A percentile compares a stretch with the other conserved stretches of the same genome.
These are phyloP conservation scores for Sussaba pulchella DNA, from an alignment of 2,888 invertebrate genomes.

Conservation along the genomic window DNA sequence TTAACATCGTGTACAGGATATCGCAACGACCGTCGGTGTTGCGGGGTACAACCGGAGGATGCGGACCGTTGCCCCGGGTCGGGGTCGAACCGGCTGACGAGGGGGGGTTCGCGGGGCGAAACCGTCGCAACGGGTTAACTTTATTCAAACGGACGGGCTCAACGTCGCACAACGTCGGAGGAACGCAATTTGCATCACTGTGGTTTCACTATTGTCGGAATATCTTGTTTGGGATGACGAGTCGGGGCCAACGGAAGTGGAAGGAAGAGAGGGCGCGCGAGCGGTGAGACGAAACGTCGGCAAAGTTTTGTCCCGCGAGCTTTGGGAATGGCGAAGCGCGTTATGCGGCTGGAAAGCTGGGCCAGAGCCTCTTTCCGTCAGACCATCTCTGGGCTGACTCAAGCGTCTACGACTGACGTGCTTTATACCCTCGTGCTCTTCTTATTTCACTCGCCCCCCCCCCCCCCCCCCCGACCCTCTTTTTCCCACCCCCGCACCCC, in stretches of 20 bases:
- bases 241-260: constrained; percentile 8
- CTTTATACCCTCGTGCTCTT: constrained; percentile 23
- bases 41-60: not conserved
- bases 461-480: not conserved
- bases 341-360: not conserved
- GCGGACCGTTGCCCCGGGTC: too few relatives aligned
- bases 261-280: not conserved
- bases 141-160: constrained; percentile 55
- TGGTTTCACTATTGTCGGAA: constrained; percentile 67
- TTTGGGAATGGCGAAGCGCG: constrained; percentile 26
- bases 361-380: not conserved
- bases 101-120: constrained; percentile 1
- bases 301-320: constrained; percentile 63
- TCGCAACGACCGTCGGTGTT: not conserved
- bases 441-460: constrained; percentile 26
- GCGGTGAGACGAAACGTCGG: constrained; percentile 34
- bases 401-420: constrained; percentile 28
- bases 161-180: constrained; percentile 44
- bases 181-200: constrained; percentile 68
- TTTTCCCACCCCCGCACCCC: not conserved
- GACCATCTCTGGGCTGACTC: not conserved
- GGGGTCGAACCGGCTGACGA: too few relatives aligned
- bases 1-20: constrained; percentile 10
- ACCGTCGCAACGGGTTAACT: constrained; percentile 57
- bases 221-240: constrained; percentile 69